Evolutionary conservation across 2,888 invertebrate species (phyloP).

Genomic region (Graphium colonna): DNA sequence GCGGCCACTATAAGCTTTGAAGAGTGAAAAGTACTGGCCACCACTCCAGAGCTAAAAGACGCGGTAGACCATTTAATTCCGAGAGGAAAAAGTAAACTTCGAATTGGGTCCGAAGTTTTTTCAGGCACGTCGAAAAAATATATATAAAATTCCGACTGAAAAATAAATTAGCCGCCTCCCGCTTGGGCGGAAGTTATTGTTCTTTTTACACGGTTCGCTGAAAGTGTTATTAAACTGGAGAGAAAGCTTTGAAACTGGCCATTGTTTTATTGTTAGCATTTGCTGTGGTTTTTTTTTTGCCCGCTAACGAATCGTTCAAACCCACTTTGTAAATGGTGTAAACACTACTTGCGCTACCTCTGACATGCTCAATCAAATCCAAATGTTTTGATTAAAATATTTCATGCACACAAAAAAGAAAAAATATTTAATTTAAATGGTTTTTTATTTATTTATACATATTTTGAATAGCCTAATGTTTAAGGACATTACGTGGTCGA

Average conservation of each 20-base stretch:
- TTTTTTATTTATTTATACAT: too few relatives aligned
- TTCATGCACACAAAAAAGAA: too few relatives aligned
- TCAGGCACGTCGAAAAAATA: not conserved
- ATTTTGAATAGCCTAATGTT: too few relatives aligned
- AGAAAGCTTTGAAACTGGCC: slow-evolving; percentile 7
- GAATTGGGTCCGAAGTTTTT: not conserved
- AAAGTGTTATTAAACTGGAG: slow-evolving; percentile 16
- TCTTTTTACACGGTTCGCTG: slow-evolving; percentile 10
- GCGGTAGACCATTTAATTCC: not conserved
- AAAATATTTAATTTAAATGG: too few relatives aligned
- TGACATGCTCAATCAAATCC: too few relatives aligned
- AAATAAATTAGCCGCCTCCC: not conserved
- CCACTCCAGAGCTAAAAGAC: not conserved
- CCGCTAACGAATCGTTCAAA: not conserved
- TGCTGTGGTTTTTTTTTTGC: not conserved
- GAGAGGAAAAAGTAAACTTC: not conserved
- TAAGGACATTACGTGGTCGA: too few relatives aligned
- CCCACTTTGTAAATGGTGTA: not conserved
- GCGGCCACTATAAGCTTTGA: too few relatives aligned
- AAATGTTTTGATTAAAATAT: too few relatives aligned
- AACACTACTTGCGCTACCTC: too few relatives aligned
- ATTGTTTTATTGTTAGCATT: slow-evolving; percentile 2
- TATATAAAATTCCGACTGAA: not conserved
- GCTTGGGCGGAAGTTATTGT: not conserved
- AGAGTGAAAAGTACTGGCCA: too few relatives aligned